phyloP scores from a whole-genome alignment of 2,797 vertebrate species.

The Alfaro cultratus region DNA sequence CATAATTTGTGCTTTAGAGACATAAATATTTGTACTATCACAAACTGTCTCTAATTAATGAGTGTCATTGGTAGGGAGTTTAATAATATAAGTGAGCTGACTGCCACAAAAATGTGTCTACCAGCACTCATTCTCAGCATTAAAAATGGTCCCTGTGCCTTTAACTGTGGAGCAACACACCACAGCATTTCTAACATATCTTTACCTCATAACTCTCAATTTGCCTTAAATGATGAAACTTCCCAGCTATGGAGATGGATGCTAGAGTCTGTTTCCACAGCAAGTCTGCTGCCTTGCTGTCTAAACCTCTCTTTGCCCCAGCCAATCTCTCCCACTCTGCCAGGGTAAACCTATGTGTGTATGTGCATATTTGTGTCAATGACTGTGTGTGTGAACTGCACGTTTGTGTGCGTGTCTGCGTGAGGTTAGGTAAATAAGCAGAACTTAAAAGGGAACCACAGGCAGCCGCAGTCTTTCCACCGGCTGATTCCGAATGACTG shows the following conservation, averaged over 20 bases:
- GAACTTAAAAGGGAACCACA: slow-evolving; percentile 79
- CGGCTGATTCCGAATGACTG: slow-evolving; percentile 76
- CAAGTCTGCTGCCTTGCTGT: slow-evolving; percentile 73
- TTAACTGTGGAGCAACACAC: slow-evolving; percentile 43
- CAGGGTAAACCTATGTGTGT: slow-evolving; percentile 67
- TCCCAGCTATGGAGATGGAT: slow-evolving; percentile 75
- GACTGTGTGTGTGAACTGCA: slow-evolving; percentile 26
- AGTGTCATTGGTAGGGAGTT: slow-evolving; percentile 6
- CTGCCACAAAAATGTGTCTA: neutral
- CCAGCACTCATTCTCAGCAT: neutral
- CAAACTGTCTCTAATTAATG: neutral
- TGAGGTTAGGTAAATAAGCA: slow-evolving; percentile 82
- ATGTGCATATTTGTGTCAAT: slow-evolving; percentile 10
- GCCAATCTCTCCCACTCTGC: slow-evolving; percentile 68
- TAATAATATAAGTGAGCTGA: slow-evolving; percentile 8
- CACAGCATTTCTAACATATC: slow-evolving; percentile 62
- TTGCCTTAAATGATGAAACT: slow-evolving; percentile 74
- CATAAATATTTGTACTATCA: neutral
- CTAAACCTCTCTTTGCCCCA: slow-evolving; percentile 65
- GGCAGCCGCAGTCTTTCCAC: slow-evolving; percentile 77
- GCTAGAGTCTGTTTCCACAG: slow-evolving; percentile 76
- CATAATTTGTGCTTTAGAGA: neutral
- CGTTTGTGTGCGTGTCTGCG: slow-evolving; percentile 59
- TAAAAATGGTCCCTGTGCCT: slow-evolving; percentile 48
- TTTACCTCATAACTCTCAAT: slow-evolving; percentile 74